Conservation (phyloP, 2,888 invertebrate species). For the Dynastes hyllus region DNA sequence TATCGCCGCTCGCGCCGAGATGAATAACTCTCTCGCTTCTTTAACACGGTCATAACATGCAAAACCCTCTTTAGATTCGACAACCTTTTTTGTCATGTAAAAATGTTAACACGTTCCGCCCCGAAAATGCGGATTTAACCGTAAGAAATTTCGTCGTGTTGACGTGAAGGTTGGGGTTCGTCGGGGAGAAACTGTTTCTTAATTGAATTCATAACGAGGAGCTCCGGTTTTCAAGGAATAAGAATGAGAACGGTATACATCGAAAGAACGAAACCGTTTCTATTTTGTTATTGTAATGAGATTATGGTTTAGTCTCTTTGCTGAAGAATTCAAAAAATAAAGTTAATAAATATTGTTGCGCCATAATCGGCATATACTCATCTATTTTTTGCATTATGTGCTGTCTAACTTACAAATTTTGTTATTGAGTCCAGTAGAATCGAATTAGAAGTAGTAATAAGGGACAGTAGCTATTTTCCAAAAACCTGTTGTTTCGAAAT, state of each 20-base stretch:
- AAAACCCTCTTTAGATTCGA: conserved; percentile 64
- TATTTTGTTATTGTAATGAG: no score
- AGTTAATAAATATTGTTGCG: no score
- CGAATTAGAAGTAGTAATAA: no score
- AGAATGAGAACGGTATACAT: neutral
- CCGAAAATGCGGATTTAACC: conserved; percentile 56
- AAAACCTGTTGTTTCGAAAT: no score
- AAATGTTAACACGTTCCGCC: conserved; percentile 66
- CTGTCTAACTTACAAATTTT: no score
- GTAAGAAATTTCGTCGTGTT: conserved; percentile 36
- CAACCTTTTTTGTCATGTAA: conserved; percentile 68
- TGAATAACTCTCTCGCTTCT: conserved; percentile 65
- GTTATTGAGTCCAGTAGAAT: no score
- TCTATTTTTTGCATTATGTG: no score
- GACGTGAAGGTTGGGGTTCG: conserved; percentile 26
- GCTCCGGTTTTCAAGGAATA: conserved; percentile 3
- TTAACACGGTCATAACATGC: conserved; percentile 67
- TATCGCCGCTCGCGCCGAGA: conserved; percentile 58
- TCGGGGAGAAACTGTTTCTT: conserved; percentile 48
- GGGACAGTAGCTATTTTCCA: no score
- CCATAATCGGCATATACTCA: no score
- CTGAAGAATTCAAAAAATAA: no score
- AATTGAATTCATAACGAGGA: conserved; percentile 58
- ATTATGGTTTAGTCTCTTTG: no score
- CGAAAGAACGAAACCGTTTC: no score